These are phyloP conservation scores for Sylvia atricapilla DNA, from an alignment of 2,113 vertebrate genomes.

Conservation along the genomic window DNA sequence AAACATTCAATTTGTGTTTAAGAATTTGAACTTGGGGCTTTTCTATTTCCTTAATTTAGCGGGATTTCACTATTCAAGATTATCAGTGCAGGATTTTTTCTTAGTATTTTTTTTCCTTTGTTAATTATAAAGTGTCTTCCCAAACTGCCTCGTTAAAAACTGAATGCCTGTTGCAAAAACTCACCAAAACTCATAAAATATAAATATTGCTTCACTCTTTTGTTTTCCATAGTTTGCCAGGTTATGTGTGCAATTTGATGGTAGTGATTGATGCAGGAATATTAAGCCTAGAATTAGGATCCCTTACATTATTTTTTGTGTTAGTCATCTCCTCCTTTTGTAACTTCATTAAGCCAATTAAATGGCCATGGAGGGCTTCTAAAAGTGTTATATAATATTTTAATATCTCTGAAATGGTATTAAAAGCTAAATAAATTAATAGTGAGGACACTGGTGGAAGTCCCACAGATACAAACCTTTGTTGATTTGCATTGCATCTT, in stretches of 20 bases:
- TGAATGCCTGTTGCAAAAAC: background rate
- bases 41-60: background rate
- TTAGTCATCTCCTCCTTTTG: background rate
- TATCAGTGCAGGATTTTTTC: fast-evolving
- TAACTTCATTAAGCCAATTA: background rate
- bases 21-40: background rate
- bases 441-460: background rate
- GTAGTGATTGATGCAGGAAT: background rate
- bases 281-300: background rate
- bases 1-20: background rate
- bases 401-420: background rate
- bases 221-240: background rate
- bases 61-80: background rate
- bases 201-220: background rate
- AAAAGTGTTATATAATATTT: background rate
- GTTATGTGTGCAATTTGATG: background rate
- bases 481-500: background rate
- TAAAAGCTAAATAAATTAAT: background rate
- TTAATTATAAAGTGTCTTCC: background rate
- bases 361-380: background rate
- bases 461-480: background rate
- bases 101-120: background rate
- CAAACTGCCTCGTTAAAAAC: background rate
- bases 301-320: background rate
- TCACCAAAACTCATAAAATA: background rate